These are phyloP conservation scores for Poeciliopsis paucimaculata DNA, from an alignment of 2,797 vertebrate genomes.

Conservation along the genomic window DNA sequence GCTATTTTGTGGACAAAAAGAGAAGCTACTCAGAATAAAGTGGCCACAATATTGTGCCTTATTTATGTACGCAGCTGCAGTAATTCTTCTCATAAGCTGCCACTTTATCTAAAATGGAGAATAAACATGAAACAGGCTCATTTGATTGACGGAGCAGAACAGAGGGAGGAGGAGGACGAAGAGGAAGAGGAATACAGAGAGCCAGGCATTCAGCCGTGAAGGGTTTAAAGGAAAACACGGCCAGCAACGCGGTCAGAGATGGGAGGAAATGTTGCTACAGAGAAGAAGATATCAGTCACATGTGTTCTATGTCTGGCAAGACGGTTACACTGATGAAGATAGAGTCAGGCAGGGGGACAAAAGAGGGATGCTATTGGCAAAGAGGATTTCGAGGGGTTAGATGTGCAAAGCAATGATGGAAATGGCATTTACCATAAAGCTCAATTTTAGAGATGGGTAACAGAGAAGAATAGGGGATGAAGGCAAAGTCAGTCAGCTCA, in stretches of 20 bases:
- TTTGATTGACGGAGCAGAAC: slow-evolving; percentile 70
- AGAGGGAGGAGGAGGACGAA: slow-evolving; percentile 31
- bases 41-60: not conserved
- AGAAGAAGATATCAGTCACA: slow-evolving; percentile 26
- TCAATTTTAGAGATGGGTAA: not conserved
- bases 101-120: slow-evolving; percentile 44
- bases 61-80: slow-evolving; percentile 31
- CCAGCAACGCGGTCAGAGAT: not conserved
- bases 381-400: slow-evolving; percentile 45
- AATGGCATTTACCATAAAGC: slow-evolving; percentile 51
- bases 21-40: not conserved
- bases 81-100: slow-evolving; percentile 30
- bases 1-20: not conserved
- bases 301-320: slow-evolving; percentile 35
- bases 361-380: slow-evolving; percentile 35
- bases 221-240: slow-evolving; percentile 13
- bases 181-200: slow-evolving; percentile 22
- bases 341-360: slow-evolving; percentile 23
- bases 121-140: slow-evolving; percentile 65
- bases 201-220: slow-evolving; percentile 15
- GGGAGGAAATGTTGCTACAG: slow-evolving; percentile 30
- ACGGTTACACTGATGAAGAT: slow-evolving; percentile 36
- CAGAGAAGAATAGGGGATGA: not conserved
- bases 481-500: not conserved
- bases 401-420: not conserved